A percentile compares a stretch with the other conserved stretches of the same genome.
These are phyloP conservation scores for Chrysopa pallens DNA, from an alignment of 1,140 invertebrate genomes.

Conservation along the genomic window DNA sequence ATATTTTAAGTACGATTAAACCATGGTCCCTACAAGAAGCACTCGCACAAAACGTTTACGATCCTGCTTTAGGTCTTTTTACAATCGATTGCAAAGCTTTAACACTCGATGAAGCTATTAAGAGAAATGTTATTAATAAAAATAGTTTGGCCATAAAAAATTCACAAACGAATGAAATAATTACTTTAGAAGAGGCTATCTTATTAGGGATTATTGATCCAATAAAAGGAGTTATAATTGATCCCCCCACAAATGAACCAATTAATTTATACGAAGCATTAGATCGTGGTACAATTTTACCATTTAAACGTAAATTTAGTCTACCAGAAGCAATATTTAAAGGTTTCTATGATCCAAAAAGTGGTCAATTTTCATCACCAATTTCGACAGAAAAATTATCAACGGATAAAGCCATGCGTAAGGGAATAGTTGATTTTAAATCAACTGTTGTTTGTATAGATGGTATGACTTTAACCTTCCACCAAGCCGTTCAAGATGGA, in stretches of 20 bases:
- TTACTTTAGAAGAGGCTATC: conserved; percentile 67
- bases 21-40: conserved; percentile 74
- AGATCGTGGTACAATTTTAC: conserved; percentile 61
- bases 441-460: conserved; percentile 58
- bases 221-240: conserved; percentile 53
- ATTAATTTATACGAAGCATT: conserved; percentile 62
- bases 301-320: conserved; percentile 62
- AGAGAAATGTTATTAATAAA: conserved; percentile 52
- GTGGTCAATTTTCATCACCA: conserved; percentile 49
- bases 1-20: conserved; percentile 52
- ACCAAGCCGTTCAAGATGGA: conserved; percentile 58
- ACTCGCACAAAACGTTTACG: conserved; percentile 63
- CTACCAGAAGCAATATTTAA: conserved; percentile 72
- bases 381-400: conserved; percentile 55
- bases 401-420: conserved; percentile 35
- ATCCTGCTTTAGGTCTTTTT: conserved; percentile 54
- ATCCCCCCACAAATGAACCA: conserved; percentile 53
- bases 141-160: conserved; percentile 67
- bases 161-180: conserved; percentile 53
- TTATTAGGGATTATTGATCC: conserved; percentile 63
- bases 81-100: conserved; percentile 50
- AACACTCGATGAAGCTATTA: conserved; percentile 64
- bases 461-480: conserved; percentile 59
- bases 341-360: conserved; percentile 60
- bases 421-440: conserved; percentile 60